These are phyloP conservation scores for Cotesia chilonis DNA, from an alignment of 1,140 invertebrate species.

Conservation along the genomic window DNA sequence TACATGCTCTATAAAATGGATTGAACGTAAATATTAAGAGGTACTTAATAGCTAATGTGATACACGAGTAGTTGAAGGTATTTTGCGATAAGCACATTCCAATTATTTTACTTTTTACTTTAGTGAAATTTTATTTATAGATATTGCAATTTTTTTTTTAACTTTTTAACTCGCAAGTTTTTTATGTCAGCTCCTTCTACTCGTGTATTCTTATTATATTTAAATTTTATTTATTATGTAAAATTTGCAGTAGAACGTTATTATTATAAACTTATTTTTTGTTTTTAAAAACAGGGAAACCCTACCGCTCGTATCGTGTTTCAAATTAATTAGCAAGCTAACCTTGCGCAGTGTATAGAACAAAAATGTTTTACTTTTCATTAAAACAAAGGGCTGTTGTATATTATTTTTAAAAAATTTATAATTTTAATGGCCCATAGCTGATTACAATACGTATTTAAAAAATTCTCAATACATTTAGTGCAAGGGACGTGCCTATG, in stretches of 20 bases:
- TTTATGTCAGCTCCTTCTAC: conserved; percentile 14
- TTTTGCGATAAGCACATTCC: conserved; percentile 17
- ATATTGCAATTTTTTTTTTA: conserved; percentile 6
- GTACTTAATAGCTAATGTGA: conserved; percentile 56
- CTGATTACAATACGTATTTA: conserved; percentile 20
- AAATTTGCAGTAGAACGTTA: conserved; percentile 66
- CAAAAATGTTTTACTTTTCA: neutral
- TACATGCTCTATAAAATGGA: conserved; percentile 63
- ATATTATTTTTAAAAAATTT: neutral
- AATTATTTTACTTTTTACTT: conserved; percentile 9
- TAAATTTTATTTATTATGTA: conserved; percentile 42
- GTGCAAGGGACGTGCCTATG: conserved; percentile 51
- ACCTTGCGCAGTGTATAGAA: conserved; percentile 40
- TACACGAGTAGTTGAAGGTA: conserved; percentile 51
- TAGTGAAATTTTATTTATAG: neutral
- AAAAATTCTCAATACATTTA: conserved; percentile 32
- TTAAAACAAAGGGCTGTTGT: neutral
- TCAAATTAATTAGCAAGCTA: conserved; percentile 43
- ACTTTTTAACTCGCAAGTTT: neutral
- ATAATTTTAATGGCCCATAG: conserved; percentile 12
- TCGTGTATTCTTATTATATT: conserved; percentile 32
- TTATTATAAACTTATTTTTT: conserved; percentile 46
- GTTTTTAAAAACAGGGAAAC: conserved; percentile 47
- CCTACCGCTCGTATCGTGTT: conserved; percentile 41
- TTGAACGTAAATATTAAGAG: conserved; percentile 58